Percentiles rank a stretch among this genome's conserved stretches.
Evolutionary conservation across 2,113 vertebrate species (phyloP).

Genomic region (Erythrocercus mccallii): DNA sequence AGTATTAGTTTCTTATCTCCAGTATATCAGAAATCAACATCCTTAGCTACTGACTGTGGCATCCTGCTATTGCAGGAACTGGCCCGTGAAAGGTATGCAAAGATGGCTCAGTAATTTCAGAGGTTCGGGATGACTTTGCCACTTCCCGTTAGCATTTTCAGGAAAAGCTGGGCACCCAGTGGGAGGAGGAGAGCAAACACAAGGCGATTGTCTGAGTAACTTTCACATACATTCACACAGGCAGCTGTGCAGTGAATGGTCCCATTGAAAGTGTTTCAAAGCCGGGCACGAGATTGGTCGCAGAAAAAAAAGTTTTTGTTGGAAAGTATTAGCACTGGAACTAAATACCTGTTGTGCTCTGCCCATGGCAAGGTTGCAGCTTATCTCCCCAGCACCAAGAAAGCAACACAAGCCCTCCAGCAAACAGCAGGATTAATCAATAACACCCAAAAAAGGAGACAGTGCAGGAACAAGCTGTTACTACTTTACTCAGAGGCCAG

Average conservation of each 20-base stretch:
- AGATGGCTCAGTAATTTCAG: neutral
- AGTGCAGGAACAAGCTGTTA: neutral
- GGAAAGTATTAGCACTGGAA: constrained; percentile 10
- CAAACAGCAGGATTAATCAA: neutral
- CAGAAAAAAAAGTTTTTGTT: constrained; percentile 27
- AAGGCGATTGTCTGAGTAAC: neutral
- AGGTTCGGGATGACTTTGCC: neutral
- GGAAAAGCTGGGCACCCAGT: neutral
- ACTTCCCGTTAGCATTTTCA: neutral
- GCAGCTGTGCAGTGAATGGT: neutral
- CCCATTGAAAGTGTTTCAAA: neutral
- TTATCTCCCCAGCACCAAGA: neutral
- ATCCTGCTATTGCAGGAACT: neutral
- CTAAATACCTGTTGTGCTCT: constrained; percentile 29
- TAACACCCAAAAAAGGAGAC: neutral
- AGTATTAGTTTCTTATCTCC: neutral
- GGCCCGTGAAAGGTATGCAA: neutral
- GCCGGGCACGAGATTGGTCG: neutral
- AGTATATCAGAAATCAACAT: neutral
- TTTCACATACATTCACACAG: neutral
- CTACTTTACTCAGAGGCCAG: neutral
- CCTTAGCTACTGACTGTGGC: neutral
- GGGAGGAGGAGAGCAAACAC: neutral
- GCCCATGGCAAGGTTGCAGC: neutral
- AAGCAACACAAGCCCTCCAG: neutral